Base-by-base conservation (phyloP, 2,797 vertebrate species). In the Glyptemys insculpta region DNA sequence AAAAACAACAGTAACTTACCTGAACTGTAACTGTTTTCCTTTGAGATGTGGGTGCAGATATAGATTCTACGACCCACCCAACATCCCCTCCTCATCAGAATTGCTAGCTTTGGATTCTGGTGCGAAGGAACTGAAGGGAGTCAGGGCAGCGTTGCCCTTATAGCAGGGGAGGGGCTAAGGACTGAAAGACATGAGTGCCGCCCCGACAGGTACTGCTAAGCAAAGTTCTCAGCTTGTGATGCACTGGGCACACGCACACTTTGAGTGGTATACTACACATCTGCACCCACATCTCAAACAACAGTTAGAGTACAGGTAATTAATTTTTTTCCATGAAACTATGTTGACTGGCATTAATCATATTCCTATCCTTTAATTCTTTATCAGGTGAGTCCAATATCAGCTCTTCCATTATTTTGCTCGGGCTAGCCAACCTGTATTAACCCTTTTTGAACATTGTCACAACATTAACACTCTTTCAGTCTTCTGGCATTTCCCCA, bases 391-490 rank as follows among this genome's bases (percentile, higher is more conserved):
- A 8, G 92, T 93, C 88, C 79, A 3, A 37, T 82, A 56, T 86
- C 83, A 78, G 8, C 14, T 95, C 87, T 94, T 76, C 65, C 27
- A 31, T 78, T 89, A 47, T 72, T 81, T 91, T 49, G 94, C 91
- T 92, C 53, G 59, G 79, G 50, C 50, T 15, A 76, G 74, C 25
- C 23, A 16, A 49, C 79, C 57, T 79, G 15, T 78, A 12, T 6
- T 82, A 62, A 90, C 72, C 10, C 18, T 87, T 76, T 97, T 95
- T 88, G 72, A 72, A 21, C 15, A 16, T 79, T 78, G 47, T 47
- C 83, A 27, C 25, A 85, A 65, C 44, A 88, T 18, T 90, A 89
- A 29, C 8, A 3, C 41, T 91, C 49, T 23, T 16, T 57, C 62
- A 5, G 4, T 47, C 27, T 90, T 94, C 25, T 53, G 15, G 44